phyloP scores from a whole-genome alignment of 2,113 vertebrate genomes.

The Paraplagusia blochii region DNA sequence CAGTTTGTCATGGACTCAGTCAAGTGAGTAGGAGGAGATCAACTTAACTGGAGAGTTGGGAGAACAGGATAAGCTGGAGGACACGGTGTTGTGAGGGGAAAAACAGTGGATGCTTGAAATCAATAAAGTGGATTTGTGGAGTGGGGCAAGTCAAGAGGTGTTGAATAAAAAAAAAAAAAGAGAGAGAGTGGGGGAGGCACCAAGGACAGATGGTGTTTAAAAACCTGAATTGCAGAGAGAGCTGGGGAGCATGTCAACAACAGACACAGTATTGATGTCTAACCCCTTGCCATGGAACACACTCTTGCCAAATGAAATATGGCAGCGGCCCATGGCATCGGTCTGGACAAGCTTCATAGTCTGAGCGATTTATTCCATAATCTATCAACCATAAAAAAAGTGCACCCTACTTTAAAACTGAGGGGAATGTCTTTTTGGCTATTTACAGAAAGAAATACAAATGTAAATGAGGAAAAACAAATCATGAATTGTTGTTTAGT shows the following conservation, averaged over 20 bases:
- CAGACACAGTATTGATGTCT: slow-evolving; percentile 32
- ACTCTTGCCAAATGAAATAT: slow-evolving; percentile 42
- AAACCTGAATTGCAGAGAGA: slow-evolving; percentile 41
- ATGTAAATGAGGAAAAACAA: background rate
- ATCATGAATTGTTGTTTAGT: slow-evolving; percentile 4
- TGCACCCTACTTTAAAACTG: slow-evolving; percentile 1
- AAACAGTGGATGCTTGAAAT: slow-evolving; percentile 33
- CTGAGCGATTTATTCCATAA: slow-evolving; percentile 39
- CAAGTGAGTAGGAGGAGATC: slow-evolving; percentile 19
- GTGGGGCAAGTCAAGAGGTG: slow-evolving; percentile 9
- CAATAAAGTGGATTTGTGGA: slow-evolving; percentile 44
- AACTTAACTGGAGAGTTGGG: slow-evolving; percentile 9
- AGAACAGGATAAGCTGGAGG: slow-evolving; percentile 12
- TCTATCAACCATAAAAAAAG: background rate
- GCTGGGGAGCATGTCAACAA: slow-evolving; percentile 30
- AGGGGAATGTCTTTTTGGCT: background rate
- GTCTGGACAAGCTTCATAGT: slow-evolving; percentile 33
- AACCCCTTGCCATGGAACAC: slow-evolving; percentile 29
- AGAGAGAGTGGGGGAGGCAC: slow-evolving; percentile 9
- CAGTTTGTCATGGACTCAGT: slow-evolving; percentile 9
- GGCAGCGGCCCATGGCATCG: slow-evolving; percentile 29
- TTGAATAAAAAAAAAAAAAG: background rate
- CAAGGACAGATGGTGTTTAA: slow-evolving; percentile 54
- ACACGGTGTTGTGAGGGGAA: slow-evolving; percentile 3
- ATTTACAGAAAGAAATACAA: slow-evolving; percentile 5